Evolutionary conservation across 2,888 invertebrate species (phyloP).

Genomic region (Pyrgus malvae): DNA sequence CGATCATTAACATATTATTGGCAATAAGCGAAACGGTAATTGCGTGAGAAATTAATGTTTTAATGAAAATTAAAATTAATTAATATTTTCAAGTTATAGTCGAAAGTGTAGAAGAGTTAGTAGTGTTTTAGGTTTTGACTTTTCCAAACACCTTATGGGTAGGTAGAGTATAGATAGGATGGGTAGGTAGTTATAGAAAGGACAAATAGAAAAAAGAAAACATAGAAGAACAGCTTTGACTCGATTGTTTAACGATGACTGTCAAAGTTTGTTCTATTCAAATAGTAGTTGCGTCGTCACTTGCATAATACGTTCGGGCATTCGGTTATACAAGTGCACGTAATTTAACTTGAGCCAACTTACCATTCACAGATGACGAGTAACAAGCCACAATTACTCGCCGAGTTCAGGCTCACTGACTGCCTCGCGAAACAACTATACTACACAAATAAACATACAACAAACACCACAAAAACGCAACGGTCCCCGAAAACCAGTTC

Average conservation of each 20-base stretch:
- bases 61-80: too few relatives aligned
- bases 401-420: conserved; percentile 60
- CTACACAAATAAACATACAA: conserved; percentile 56
- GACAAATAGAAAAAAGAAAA: conserved; percentile 2
- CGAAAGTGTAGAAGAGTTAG: too few relatives aligned
- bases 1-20: background rate
- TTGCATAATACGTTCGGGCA: conserved; percentile 34
- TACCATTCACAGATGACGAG: conserved; percentile 36
- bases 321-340: conserved; percentile 29
- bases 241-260: conserved; percentile 1
- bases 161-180: too few relatives aligned
- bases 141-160: too few relatives aligned
- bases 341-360: conserved; percentile 31
- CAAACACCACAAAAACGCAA: conserved; percentile 64
- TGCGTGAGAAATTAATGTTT: background rate
- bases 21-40: background rate
- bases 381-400: conserved; percentile 26
- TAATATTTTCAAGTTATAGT: too few relatives aligned
- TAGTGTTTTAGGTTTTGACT: too few relatives aligned
- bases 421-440: conserved; percentile 57
- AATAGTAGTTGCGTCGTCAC: conserved; percentile 19
- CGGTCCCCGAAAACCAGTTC: conserved; percentile 70
- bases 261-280: conserved; percentile 13
- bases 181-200: background rate
- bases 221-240: conserved; percentile 1